Evolutionary conservation across 2,113 vertebrate species (phyloP).

Genomic region (Chamaetylas fuelleborni): DNA sequence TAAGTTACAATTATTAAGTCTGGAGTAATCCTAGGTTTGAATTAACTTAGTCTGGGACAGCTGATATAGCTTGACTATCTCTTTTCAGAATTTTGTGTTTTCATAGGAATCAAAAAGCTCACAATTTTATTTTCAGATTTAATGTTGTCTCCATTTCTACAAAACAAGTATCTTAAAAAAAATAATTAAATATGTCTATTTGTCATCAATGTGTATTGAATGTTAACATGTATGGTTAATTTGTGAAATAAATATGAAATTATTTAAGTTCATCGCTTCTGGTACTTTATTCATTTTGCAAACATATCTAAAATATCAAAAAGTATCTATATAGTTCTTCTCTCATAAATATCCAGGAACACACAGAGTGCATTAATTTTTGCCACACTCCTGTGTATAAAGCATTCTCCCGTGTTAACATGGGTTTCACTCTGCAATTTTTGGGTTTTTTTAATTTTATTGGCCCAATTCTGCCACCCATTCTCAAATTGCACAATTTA

Average conservation of each 20-base stretch:
- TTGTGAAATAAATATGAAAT: slow-evolving; percentile 65
- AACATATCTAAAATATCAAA: neutral
- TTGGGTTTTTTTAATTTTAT: neutral
- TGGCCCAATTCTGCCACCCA: neutral
- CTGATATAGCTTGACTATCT: neutral
- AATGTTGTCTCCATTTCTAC: neutral
- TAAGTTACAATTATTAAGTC: neutral
- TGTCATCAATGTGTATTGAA: slow-evolving; percentile 25
- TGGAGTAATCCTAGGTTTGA: neutral
- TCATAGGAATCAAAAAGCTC: neutral
- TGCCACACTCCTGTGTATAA: neutral
- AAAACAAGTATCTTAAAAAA: neutral
- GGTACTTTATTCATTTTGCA: slow-evolving; percentile 7
- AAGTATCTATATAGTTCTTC: neutral
- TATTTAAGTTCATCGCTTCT: neutral
- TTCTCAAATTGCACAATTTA: neutral
- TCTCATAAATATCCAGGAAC: neutral
- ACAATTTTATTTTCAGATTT: neutral
- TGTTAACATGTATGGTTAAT: slow-evolving; percentile 30
- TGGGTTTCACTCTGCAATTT: neutral
- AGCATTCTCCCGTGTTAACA: neutral
- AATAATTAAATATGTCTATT: neutral
- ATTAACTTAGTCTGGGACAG: neutral
- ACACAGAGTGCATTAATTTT: neutral
- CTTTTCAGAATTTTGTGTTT: neutral